phyloP scores from a whole-genome alignment of 1,140 invertebrate species.

The Drosophila lowei region DNA sequence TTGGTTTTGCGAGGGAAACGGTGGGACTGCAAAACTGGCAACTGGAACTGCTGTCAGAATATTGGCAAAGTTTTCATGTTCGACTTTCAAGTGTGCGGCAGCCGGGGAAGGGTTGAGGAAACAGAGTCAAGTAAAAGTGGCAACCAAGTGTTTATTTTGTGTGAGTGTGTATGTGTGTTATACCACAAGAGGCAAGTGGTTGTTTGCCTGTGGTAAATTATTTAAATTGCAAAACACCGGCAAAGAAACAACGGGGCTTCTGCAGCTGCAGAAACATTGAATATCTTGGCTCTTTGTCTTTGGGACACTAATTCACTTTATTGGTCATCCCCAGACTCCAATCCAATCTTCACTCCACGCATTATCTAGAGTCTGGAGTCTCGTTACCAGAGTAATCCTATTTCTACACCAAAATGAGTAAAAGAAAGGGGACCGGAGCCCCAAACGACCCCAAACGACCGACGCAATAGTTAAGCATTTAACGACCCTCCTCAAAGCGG shows the following conservation, averaged over 20 bases:
- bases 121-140: constrained; percentile 41
- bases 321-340: constrained; percentile 20
- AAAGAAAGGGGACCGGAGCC: background rate
- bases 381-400: constrained; percentile 48
- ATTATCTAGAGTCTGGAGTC: constrained; percentile 48
- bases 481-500: constrained; percentile 53
- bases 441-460: constrained; percentile 34
- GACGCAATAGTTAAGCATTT: constrained; percentile 57
- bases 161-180: constrained; percentile 18
- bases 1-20: constrained; percentile 23
- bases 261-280: constrained; percentile 17
- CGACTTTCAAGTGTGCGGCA: constrained; percentile 23
- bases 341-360: constrained; percentile 34
- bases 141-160: constrained; percentile 60
- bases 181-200: constrained; percentile 36
- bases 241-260: background rate
- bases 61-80: constrained; percentile 72
- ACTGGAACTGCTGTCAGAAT: constrained; percentile 58
- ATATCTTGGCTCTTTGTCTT: background rate
- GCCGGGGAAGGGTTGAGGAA: background rate
- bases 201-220: constrained; percentile 62
- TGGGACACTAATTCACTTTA: constrained; percentile 46
- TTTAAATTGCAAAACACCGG: constrained; percentile 69
- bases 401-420: constrained; percentile 27
- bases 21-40: constrained; percentile 33